These are phyloP conservation scores for Enteromius fasciolatus DNA, from an alignment of 2,797 vertebrate species.

Conservation along the genomic window DNA sequence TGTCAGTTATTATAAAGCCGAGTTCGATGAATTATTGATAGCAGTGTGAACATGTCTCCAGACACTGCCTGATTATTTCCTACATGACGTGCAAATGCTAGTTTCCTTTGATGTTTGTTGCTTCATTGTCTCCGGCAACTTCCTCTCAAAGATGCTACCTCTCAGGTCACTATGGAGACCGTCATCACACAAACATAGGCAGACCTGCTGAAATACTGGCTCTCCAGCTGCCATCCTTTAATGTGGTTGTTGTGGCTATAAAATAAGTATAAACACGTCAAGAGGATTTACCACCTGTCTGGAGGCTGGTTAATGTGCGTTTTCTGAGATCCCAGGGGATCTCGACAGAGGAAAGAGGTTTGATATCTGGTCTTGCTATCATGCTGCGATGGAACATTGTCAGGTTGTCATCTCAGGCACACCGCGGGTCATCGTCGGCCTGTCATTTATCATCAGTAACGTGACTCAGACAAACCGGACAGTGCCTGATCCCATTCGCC, in stretches of 20 bases:
- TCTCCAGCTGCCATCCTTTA: constrained; percentile 57
- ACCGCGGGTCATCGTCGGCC: constrained; percentile 65
- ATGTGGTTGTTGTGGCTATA: constrained; percentile 59
- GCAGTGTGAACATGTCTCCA: constrained; percentile 36
- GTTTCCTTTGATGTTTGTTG: constrained; percentile 53
- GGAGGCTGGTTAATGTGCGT: constrained; percentile 52
- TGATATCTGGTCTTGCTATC: constrained; percentile 49
- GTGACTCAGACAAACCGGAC: constrained; percentile 72
- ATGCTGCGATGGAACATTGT: constrained; percentile 53
- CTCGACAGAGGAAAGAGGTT: constrained; percentile 28
- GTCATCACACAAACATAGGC: constrained; percentile 41
- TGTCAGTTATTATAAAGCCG: constrained; percentile 47
- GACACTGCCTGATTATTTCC: constrained; percentile 48
- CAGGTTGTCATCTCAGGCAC: constrained; percentile 66
- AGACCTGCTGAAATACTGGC: constrained; percentile 46
- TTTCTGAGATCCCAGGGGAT: constrained; percentile 37
- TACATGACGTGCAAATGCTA: constrained; percentile 45
- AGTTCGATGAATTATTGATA: constrained; percentile 54
- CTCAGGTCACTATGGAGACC: constrained; percentile 59
- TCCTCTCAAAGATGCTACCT: constrained; percentile 48
- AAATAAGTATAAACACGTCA: constrained; percentile 60
- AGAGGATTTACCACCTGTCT: constrained; percentile 57
- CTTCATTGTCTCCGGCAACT: constrained; percentile 32
- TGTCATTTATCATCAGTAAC: constrained; percentile 72
- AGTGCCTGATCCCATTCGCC: constrained; percentile 67